phyloP scores from a whole-genome alignment of 1,140 invertebrate species.

The Drosophila subpulchrella region DNA sequence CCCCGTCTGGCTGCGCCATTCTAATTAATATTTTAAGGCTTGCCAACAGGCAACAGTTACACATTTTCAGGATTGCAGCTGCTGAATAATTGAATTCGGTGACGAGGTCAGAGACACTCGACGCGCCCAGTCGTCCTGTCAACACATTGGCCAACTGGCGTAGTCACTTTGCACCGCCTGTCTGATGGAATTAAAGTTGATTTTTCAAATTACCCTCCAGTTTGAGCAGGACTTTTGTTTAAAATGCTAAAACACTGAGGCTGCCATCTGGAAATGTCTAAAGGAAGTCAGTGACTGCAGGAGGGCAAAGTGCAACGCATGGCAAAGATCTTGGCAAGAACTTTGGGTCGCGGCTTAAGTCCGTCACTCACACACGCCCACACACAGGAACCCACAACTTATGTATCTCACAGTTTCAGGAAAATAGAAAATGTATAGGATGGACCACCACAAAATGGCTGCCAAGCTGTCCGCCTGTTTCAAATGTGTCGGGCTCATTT shows the following conservation, averaged over 20 bases:
- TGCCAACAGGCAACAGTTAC: conserved; percentile 54
- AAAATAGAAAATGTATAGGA: not conserved
- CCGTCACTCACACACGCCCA: conserved; percentile 3
- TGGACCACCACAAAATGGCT: conserved; percentile 5
- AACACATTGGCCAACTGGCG: conserved; percentile 31
- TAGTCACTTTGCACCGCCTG: conserved; percentile 38
- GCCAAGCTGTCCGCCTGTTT: conserved; percentile 17
- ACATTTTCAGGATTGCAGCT: conserved; percentile 66
- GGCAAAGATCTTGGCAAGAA: conserved; percentile 18
- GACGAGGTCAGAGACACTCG: conserved; percentile 50
- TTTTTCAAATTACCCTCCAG: conserved; percentile 41
- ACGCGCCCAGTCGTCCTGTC: conserved; percentile 24
- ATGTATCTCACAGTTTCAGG: not conserved
- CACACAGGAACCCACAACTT: not conserved
- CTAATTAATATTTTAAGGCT: conserved; percentile 76
- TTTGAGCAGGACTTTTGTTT: not conserved
- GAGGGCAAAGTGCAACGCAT: conserved; percentile 31
- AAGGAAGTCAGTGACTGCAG: not conserved
- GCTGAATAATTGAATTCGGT: conserved; percentile 66
- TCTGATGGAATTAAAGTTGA: conserved; percentile 48
- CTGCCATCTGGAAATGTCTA: conserved; percentile 13
- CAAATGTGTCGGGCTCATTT: conserved; percentile 15
- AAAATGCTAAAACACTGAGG: not conserved
- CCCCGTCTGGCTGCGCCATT: conserved; percentile 49
- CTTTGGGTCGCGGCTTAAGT: conserved; percentile 12